Base-by-base conservation (phyloP, 2,888 invertebrate species). In the Patella caerulea region DNA sequence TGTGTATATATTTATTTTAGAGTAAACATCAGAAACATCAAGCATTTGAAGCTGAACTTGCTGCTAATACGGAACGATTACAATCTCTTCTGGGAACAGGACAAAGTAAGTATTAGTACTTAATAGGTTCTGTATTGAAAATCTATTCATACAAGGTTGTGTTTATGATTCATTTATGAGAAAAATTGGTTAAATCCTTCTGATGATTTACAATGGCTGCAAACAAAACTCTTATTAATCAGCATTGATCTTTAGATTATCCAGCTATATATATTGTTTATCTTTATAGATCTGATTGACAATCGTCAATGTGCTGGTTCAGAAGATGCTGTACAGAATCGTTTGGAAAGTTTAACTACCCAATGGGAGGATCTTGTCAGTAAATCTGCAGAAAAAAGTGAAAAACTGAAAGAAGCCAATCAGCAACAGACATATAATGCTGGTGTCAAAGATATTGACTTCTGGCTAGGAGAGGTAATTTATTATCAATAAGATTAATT, bases 11-110 rank as follows among this genome's bases (percentile, higher is more conserved):
- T 24, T 72, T 73, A 69, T 76, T 83, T 34, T 88, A 93, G 91
- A 93, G 98, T 59, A 99, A 99, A 92, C 98, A 99, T 92, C 99
- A 99, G 93, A 99, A 99, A 92, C 99, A 99, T 93, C 99, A 99
- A 92, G 99, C 99, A 0, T 99, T 99, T 93, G 99, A 99, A 92
- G 99, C 99, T 1, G 99, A 99, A 92, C 92, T 99, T 89, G 98
- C 98, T 0, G 99, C 99, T 72, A 99, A 99, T 92, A 97, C 98
- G 2, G 99, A 99, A 91, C 94, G 99, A 82, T 98, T 99, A 85
- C 97, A 98, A 92, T 96, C 97, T 70, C 97, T 99, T 75, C 93
- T 99, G 82, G 96, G 96, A 24, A 98, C 98, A 95, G 99, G 99
- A 79, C 89, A 92, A 78, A 91, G 91, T 91, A 84, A 84, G 86